These are phyloP conservation scores for Hermodice carunculata DNA, from an alignment of 2,888 invertebrate genomes.

Conservation along the genomic window DNA sequence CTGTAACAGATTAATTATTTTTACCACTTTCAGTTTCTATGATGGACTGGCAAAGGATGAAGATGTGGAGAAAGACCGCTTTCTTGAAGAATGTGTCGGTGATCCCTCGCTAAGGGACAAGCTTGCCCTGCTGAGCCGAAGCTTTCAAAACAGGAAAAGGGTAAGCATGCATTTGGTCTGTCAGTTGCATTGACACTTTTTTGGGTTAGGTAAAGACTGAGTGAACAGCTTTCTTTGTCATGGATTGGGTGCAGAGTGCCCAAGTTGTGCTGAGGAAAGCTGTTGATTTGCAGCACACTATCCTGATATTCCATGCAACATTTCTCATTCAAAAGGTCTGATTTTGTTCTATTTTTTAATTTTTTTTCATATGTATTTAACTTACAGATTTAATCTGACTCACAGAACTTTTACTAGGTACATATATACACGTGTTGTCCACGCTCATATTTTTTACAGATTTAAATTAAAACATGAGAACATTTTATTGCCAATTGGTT, in stretches of 20 bases:
- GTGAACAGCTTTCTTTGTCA: too few species aligned
- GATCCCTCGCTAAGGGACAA: slow-evolving; percentile 67
- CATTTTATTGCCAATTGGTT: too few species aligned
- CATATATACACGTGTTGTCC: too few species aligned
- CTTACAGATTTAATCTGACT: too few species aligned
- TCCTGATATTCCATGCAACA: not conserved
- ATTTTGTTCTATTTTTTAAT: not conserved
- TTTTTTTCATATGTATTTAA: slow-evolving; percentile 3
- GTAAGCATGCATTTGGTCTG: slow-evolving; percentile 42
- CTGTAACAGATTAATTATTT: too few species aligned
- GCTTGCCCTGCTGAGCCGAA: slow-evolving; percentile 63
- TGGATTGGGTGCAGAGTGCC: too few species aligned
- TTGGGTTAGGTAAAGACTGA: too few species aligned
- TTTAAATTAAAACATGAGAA: too few species aligned
- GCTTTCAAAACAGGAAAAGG: slow-evolving; percentile 65
- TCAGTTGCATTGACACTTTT: not conserved
- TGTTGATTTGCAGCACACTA: too few species aligned
- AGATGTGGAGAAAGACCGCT: slow-evolving; percentile 61
- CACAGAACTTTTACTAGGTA: too few species aligned
- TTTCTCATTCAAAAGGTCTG: not conserved
- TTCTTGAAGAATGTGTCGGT: slow-evolving; percentile 63
- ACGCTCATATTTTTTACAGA: too few species aligned
- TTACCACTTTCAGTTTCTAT: slow-evolving; percentile 30
- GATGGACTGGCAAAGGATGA: slow-evolving; percentile 55
- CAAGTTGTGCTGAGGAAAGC: too few species aligned